Evolutionary conservation across 2,888 invertebrate genomes (phyloP).

Genomic region (Nezara viridula): DNA sequence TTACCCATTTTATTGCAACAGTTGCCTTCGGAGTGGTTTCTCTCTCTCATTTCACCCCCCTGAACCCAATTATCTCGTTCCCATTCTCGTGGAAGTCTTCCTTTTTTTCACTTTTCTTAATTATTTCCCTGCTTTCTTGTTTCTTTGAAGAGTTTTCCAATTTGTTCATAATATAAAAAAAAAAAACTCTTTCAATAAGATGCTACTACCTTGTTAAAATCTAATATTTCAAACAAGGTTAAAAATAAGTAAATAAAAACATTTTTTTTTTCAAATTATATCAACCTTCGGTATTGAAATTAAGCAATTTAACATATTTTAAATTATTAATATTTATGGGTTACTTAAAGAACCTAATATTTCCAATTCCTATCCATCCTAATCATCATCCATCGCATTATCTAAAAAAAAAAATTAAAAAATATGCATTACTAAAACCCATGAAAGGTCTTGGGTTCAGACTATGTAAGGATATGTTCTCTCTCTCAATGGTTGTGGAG

Average conservation of each 20-base stretch:
- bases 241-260: not conserved
- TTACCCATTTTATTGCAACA: slow-evolving; percentile 45
- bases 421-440: too few relatives aligned
- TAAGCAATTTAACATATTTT: not conserved
- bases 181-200: not conserved
- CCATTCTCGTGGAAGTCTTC: not conserved
- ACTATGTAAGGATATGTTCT: too few relatives aligned
- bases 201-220: not conserved
- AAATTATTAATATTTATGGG: too few relatives aligned
- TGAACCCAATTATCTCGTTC: slow-evolving; percentile 37
- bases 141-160: not conserved
- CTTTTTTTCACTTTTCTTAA: not conserved
- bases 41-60: slow-evolving; percentile 39
- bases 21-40: not conserved
- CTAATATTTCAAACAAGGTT: not conserved
- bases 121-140: not conserved
- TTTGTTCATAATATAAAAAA: not conserved
- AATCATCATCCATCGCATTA: too few relatives aligned
- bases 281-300: not conserved
- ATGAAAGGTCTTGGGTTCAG: too few relatives aligned
- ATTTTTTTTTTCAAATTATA: too few relatives aligned
- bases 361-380: too few relatives aligned
- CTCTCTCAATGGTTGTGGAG: too few relatives aligned
- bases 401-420: too few relatives aligned
- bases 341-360: too few relatives aligned